Conservation (phyloP, 1,140 invertebrate species). For the Metopolophium dirhodum region DNA sequence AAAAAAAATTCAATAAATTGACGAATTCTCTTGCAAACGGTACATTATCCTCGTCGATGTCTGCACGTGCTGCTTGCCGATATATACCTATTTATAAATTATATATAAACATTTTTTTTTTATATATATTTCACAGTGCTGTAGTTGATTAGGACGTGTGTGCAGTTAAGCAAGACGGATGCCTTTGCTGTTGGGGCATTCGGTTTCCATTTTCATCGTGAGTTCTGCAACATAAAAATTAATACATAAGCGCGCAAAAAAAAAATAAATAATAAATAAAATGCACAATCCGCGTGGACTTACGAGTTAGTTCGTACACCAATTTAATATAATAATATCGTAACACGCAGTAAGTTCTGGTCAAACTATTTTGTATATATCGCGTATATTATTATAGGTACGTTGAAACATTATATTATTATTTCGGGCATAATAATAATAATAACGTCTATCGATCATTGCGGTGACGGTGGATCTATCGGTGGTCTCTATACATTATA, state of each 20-base stretch:
- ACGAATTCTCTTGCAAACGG: not conserved
- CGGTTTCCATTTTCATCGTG: not conserved
- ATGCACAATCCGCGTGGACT: not conserved
- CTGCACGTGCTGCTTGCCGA: not conserved
- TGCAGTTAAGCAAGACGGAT: slow-evolving; percentile 46
- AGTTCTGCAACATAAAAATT: slow-evolving; percentile 38
- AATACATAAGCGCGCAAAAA: not conserved
- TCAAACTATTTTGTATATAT: no score
- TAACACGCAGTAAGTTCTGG: no score
- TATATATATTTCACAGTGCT: slow-evolving; percentile 16
- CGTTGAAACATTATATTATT: no score
- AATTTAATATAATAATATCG: not conserved
- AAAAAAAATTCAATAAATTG: slow-evolving; percentile 5
- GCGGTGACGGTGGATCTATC: no score
- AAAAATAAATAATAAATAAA: not conserved
- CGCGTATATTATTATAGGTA: no score
- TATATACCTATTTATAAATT: not conserved
- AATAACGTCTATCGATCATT: no score
- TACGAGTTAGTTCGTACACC: not conserved
- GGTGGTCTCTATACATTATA: no score
- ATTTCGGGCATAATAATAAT: no score
- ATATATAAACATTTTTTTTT: not conserved
- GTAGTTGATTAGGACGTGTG: not conserved
- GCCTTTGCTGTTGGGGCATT: slow-evolving; percentile 49
- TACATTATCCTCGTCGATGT: not conserved